Evolutionary conservation across 1,140 invertebrate species (phyloP).

Genomic region (Achroia grisella): DNA sequence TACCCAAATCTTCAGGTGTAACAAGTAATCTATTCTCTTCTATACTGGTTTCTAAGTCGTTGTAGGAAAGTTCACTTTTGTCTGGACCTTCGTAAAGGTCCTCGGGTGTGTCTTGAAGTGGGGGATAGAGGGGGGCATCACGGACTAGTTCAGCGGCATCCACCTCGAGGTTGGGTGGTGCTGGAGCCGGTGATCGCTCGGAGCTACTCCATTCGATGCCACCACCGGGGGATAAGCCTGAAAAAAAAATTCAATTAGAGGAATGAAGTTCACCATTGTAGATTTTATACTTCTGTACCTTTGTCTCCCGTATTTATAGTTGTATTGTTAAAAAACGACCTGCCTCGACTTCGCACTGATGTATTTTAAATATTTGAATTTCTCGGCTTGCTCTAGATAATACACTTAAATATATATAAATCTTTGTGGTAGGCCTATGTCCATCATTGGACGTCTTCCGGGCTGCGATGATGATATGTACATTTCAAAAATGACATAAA

Average conservation of each 20-base stretch:
- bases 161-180: slow-evolving; percentile 1
- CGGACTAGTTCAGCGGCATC: slow-evolving; percentile 26
- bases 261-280: no score
- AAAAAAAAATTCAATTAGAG: slow-evolving; percentile 12
- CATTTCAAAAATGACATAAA: no score
- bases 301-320: no score
- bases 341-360: no score
- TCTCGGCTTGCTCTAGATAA: no score
- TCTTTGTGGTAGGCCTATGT: no score
- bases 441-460: no score
- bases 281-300: no score
- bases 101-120: slow-evolving; percentile 27
- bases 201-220: slow-evolving; percentile 38
- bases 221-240: slow-evolving; percentile 32
- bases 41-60: slow-evolving; percentile 18
- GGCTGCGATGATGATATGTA: no score
- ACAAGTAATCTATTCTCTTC: slow-evolving; percentile 15
- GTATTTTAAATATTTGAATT: no score
- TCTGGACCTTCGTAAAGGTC: slow-evolving; percentile 10
- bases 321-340: no score
- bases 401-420: no score
- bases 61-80: slow-evolving; percentile 8
- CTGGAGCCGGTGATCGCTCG: slow-evolving; percentile 28
- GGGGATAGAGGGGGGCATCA: slow-evolving; percentile 56
- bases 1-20: slow-evolving; percentile 10